Percentiles rank a stretch among this genome's conserved stretches.
These are phyloP conservation scores for Rhimphoctona megacephalus DNA, from an alignment of 2,888 invertebrate species.

Conservation along the genomic window DNA sequence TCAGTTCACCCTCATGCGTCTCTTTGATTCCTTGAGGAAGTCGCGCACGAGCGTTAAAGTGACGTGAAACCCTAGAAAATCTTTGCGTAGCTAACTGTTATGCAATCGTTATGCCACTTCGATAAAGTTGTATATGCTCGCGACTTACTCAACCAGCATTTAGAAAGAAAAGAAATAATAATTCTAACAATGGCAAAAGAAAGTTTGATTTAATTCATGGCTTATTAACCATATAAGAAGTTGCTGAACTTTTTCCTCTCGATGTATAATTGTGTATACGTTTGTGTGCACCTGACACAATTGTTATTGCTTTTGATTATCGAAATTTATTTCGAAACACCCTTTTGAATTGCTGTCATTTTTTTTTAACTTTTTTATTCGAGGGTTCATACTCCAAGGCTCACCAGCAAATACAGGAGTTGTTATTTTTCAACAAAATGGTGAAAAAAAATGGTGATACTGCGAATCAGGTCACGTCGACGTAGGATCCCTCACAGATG, in stretches of 20 bases:
- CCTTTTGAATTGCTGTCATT: neutral
- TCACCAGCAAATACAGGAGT: neutral
- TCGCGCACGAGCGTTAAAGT: constrained; percentile 19
- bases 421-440: neutral
- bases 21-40: constrained; percentile 39
- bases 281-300: neutral
- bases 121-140: constrained; percentile 14
- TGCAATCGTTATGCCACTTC: constrained; percentile 50
- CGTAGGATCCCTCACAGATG: constrained; percentile 10
- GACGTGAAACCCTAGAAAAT: constrained; percentile 55
- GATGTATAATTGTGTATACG: neutral
- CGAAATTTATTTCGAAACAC: neutral
- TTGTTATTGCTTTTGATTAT: neutral
- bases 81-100: constrained; percentile 20
- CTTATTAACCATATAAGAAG: neutral
- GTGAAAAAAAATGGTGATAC: neutral
- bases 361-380: neutral
- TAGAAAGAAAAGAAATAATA: constrained; percentile 7
- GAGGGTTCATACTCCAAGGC: neutral
- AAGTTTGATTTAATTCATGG: neutral
- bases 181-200: neutral
- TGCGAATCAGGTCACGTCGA: constrained; percentile 13
- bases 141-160: neutral
- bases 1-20: neutral
- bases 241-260: neutral